These are phyloP conservation scores for Antennarius striatus DNA, from an alignment of 2,113 vertebrate species.

Conservation along the genomic window DNA sequence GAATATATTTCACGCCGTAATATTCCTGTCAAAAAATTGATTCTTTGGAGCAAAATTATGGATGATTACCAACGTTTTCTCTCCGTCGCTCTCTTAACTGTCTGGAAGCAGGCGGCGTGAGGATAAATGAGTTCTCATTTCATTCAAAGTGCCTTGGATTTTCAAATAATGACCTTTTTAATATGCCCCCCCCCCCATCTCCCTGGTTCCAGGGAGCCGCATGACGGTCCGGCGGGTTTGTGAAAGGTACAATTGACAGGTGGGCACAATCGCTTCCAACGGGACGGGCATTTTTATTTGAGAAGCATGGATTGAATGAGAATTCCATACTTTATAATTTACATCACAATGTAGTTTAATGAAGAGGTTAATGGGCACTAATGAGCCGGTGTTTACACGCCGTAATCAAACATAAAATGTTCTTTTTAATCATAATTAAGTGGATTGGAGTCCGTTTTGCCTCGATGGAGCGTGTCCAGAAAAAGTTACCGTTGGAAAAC, in stretches of 20 bases:
- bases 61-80: conserved; percentile 37
- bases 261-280: conserved; percentile 32
- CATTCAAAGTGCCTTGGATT: conserved; percentile 52
- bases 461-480: too few relatives aligned
- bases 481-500: too few relatives aligned
- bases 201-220: conserved; percentile 20
- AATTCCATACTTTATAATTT: conserved; percentile 31
- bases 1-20: conserved; percentile 50
- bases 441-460: too few relatives aligned
- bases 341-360: conserved; percentile 21
- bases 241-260: conserved; percentile 63
- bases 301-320: conserved; percentile 36
- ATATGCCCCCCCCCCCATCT: conserved; percentile 48
- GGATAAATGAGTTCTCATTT: conserved; percentile 53
- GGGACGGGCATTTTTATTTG: conserved; percentile 42
- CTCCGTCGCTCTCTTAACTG: neutral
- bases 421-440: neutral
- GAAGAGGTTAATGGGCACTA: conserved; percentile 14
- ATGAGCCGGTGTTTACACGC: conserved; percentile 17
- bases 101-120: conserved; percentile 22
- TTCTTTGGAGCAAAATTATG: conserved; percentile 43
- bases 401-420: neutral
- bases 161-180: conserved; percentile 72
- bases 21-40: conserved; percentile 56
- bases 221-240: conserved; percentile 51